Conservation (phyloP, 2,797 vertebrate genomes). For the Oreochromis mossambicus region DNA sequence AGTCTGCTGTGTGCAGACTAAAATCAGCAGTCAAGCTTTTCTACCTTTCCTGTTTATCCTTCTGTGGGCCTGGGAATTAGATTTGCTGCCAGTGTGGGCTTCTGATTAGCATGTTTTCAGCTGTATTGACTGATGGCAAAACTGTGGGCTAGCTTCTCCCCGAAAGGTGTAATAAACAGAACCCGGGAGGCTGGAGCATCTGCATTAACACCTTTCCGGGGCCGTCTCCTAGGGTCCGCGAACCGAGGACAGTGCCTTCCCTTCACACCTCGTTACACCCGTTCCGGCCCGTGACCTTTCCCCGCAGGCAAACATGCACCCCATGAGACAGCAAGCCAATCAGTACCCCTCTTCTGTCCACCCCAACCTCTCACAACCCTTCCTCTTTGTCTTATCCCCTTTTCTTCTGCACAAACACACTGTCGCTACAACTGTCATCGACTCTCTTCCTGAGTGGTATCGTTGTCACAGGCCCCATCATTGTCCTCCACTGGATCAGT, state of each 20-base stretch:
- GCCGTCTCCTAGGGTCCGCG: constrained; percentile 50
- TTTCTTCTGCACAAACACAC: constrained; percentile 16
- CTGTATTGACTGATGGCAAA: constrained; percentile 37
- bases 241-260: constrained; percentile 65
- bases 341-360: constrained; percentile 37
- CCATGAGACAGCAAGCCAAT: constrained; percentile 58
- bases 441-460: constrained; percentile 41
- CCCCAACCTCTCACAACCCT: constrained; percentile 33
- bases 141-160: constrained; percentile 38
- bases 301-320: constrained; percentile 55
- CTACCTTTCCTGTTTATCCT: not conserved
- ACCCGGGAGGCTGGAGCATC: constrained; percentile 53
- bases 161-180: constrained; percentile 60
- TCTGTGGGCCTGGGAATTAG: not conserved
- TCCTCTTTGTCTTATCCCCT: constrained; percentile 13
- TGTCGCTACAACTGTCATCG: constrained; percentile 30
- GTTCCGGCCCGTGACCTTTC: constrained; percentile 67
- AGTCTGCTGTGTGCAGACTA: not conserved
- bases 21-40: not conserved
- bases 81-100: constrained; percentile 16
- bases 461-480: constrained; percentile 36
- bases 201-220: constrained; percentile 66
- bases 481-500: constrained; percentile 52
- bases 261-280: constrained; percentile 75
- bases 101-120: constrained; percentile 50